phyloP scores from a whole-genome alignment of 2,113 vertebrate genomes.

The Trematomus loennbergii region DNA sequence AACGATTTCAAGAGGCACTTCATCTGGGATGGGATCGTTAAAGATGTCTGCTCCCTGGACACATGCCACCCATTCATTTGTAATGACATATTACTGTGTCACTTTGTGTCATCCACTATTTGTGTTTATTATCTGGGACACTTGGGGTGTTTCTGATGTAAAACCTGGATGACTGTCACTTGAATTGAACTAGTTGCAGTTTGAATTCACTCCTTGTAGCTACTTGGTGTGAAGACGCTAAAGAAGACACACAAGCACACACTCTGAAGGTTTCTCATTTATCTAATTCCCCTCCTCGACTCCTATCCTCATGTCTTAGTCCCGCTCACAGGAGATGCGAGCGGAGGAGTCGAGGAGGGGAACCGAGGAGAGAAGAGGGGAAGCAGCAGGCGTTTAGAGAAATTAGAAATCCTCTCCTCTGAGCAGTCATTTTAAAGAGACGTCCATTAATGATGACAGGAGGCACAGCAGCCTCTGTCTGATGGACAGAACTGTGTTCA shows the following conservation, averaged over 20 bases:
- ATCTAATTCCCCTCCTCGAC: too few relatives aligned
- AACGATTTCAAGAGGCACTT: constrained; percentile 46
- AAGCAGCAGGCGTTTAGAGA: too few relatives aligned
- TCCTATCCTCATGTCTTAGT: too few relatives aligned
- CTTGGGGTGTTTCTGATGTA: constrained; percentile 14
- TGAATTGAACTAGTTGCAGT: constrained; percentile 29
- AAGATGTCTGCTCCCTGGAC: constrained; percentile 31
- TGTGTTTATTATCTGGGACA: constrained; percentile 32
- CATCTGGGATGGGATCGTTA: constrained; percentile 31
- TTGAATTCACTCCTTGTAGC: not conserved
- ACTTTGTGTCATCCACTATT: constrained; percentile 12
- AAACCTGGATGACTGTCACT: constrained; percentile 29
- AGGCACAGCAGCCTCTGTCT: too few relatives aligned
- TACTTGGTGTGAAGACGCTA: constrained; percentile 20
- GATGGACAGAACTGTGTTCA: too few relatives aligned
- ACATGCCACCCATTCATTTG: constrained; percentile 30
- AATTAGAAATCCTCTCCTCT: too few relatives aligned
- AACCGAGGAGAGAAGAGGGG: too few relatives aligned
- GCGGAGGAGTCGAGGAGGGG: too few relatives aligned
- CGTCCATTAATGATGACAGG: too few relatives aligned
- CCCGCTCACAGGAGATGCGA: too few relatives aligned
- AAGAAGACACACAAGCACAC: not conserved
- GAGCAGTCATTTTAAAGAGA: too few relatives aligned
- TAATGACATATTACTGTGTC: constrained; percentile 26
- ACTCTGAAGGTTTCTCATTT: not conserved